These are phyloP conservation scores for Frieseomelitta varia DNA, from an alignment of 1,140 invertebrate genomes.

Conservation along the genomic window DNA sequence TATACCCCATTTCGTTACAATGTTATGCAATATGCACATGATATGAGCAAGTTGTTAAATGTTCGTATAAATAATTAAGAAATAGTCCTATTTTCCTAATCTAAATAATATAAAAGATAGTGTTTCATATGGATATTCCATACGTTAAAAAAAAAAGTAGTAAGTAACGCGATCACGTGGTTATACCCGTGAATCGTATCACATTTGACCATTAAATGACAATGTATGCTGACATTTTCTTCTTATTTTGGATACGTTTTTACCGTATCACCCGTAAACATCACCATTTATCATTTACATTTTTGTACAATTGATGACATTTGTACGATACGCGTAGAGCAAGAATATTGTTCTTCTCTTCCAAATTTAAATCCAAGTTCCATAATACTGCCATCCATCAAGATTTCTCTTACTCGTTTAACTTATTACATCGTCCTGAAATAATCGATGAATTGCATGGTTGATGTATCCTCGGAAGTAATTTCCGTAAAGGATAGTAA, in stretches of 20 bases:
- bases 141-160: not conserved
- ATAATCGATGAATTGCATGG: not conserved
- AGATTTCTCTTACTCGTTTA: not conserved
- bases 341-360: constrained; percentile 9
- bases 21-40: constrained; percentile 14
- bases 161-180: constrained; percentile 31
- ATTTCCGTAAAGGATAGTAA: constrained; percentile 2
- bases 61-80: constrained; percentile 6
- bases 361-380: not conserved
- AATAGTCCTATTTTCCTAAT: not conserved
- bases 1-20: constrained; percentile 7
- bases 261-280: not conserved
- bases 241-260: not conserved
- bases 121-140: not conserved
- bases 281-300: not conserved
- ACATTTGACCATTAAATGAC: not conserved
- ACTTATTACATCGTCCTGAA: not conserved
- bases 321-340: not conserved
- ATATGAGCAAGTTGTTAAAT: constrained; percentile 16
- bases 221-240: not conserved
- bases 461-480: constrained; percentile 10
- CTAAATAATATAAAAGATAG: constrained; percentile 31
- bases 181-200: constrained; percentile 24
- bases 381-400: constrained; percentile 24
- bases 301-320: not conserved